Conservation (phyloP, 2,113 vertebrate species). For the Lepidothrix coronata region DNA sequence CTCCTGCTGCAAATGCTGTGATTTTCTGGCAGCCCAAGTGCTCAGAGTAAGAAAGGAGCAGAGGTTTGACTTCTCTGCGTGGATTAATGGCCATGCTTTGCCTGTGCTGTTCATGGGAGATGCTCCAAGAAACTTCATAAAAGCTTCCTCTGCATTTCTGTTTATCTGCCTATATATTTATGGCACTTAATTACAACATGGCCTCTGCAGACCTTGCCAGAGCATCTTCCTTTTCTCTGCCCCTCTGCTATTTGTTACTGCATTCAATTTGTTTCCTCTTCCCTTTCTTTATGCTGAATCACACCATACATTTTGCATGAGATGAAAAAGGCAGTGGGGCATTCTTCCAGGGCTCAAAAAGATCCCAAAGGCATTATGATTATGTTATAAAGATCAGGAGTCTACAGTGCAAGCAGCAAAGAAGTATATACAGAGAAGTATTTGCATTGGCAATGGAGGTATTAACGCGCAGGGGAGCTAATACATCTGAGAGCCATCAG, state of each 20-base stretch:
- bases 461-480: not conserved
- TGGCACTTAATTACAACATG: not conserved
- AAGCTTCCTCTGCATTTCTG: not conserved
- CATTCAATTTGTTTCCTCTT: not conserved
- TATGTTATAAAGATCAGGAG: not conserved
- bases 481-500: not conserved
- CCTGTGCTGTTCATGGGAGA: not conserved
- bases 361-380: not conserved
- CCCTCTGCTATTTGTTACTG: not conserved
- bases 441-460: not conserved
- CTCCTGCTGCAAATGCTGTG: not conserved
- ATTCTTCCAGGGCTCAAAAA: not conserved
- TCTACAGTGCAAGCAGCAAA: not conserved
- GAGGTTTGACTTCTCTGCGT: not conserved
- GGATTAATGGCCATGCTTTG: not conserved
- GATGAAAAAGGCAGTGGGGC: not conserved
- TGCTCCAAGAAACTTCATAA: not conserved
- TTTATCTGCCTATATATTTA: not conserved
- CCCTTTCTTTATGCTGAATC: not conserved
- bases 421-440: not conserved
- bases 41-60: not conserved
- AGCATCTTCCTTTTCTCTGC: not conserved
- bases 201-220: not conserved
- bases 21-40: not conserved
- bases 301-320: not conserved